phyloP scores from a whole-genome alignment of 2,888 invertebrate genomes.

The Psylliodes chrysocephalus region DNA sequence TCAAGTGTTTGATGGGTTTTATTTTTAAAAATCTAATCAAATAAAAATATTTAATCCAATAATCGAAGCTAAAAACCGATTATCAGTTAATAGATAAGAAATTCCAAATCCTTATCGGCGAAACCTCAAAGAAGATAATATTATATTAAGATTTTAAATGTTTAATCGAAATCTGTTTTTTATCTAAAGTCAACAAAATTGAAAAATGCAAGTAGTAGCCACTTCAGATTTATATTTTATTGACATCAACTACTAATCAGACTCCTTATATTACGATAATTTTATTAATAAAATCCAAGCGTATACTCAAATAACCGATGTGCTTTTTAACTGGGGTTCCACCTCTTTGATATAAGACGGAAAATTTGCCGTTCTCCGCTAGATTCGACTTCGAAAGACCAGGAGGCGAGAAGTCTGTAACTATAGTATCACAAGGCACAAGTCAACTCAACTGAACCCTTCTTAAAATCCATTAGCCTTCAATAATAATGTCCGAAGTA shows the following conservation, averaged over 20 bases:
- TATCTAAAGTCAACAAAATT: conserved; percentile 6
- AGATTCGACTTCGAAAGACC: conserved; percentile 8
- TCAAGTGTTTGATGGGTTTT: conserved; percentile 15
- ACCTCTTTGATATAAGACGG: conserved; percentile 4
- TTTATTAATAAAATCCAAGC: too few species aligned
- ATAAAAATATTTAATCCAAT: conserved; percentile 20
- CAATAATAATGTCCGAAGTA: conserved; percentile 65
- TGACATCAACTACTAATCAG: background rate
- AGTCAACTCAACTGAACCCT: conserved; percentile 61
- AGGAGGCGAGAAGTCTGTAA: conserved; percentile 18
- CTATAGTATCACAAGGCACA: conserved; percentile 33
- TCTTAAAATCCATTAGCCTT: conserved; percentile 66
- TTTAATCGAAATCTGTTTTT: conserved; percentile 9
- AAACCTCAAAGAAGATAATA: conserved; percentile 26
- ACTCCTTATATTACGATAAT: background rate
- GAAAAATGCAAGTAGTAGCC: conserved; percentile 17
- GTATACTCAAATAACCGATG: too few species aligned
- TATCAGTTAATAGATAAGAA: conserved; percentile 20
- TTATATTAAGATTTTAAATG: conserved; percentile 6
- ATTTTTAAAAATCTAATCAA: conserved; percentile 4
- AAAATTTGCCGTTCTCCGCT: conserved; percentile 22
- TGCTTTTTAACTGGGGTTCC: background rate
- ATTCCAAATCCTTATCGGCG: conserved; percentile 21
- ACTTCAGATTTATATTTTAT: conserved; percentile 2
- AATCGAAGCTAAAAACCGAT: conserved; percentile 21